Evolutionary conservation across 1,140 invertebrate species (phyloP), one percentile per base, ranked within the genome.

Genomic region (Brachionus asplanchnoidis): DNA sequence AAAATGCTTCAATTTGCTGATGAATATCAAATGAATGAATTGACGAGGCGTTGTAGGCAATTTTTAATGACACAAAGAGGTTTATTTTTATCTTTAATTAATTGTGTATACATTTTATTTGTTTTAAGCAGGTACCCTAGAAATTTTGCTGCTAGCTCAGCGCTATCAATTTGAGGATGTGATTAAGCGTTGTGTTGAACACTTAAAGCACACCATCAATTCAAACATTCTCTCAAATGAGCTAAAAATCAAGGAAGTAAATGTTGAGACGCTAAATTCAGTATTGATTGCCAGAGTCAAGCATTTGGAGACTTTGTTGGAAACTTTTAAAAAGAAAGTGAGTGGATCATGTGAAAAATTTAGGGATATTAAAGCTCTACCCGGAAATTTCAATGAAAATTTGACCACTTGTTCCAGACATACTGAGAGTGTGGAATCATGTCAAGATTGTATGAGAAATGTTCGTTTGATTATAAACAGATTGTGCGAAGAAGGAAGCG

Each of bases 11-110:
- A 84, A 50, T 66, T 84, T 23, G 66, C 84, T 65, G 84, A 84
- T 77, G 88, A 88, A 80, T 88, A 88, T 82, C 86, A 88, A 77
- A 88, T 88, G 84, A 85, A 85, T 7, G 86, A 86, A 73, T 85
- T 88, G 26, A 88, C 87, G 28, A 82, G 85, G 36, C 84, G 86
- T 4, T 88, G 88, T 86, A 87, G 88, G 56, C 86, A 87, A 40
- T 88, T 87, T 73, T 84, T 88, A 1, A 44, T 87, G 23, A 85
- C 84, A n/a, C 85, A 87, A 82, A 79, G 84, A 68, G 84, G 82
- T 84, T 36, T 23, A 23, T 26, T 42, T 26, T 42, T n/a, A 42
- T 20, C 53, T 60, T 44, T 26, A 1, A 23, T 82, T 65, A 23
- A 68, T 23, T 46, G 7, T 36, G 12, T 46, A 44, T 44, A 23